phyloP scores from a whole-genome alignment of 2,113 vertebrate species.

The Sapayoa aenigma region DNA sequence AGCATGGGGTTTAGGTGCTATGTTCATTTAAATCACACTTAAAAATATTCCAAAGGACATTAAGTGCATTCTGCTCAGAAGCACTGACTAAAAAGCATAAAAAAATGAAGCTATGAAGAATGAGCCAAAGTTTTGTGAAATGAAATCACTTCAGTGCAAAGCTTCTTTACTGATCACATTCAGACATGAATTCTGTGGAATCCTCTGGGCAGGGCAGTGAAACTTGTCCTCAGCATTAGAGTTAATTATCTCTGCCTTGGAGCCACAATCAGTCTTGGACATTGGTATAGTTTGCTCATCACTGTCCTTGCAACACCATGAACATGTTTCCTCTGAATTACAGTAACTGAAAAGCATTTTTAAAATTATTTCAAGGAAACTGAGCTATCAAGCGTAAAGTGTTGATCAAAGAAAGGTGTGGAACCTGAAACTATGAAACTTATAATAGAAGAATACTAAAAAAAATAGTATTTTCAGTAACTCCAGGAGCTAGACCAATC shows the following conservation, averaged over 20 bases:
- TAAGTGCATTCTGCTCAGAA: not conserved
- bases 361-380: not conserved
- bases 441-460: rapidly evolving
- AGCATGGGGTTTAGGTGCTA: not conserved
- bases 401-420: not conserved
- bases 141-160: not conserved
- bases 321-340: not conserved
- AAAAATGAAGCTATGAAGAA: not conserved
- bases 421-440: not conserved
- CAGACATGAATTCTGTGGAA: not conserved
- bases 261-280: not conserved
- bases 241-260: not conserved
- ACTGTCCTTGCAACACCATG: not conserved
- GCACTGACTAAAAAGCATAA: not conserved
- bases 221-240: not conserved
- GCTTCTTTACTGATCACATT: not conserved
- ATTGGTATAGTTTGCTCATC: not conserved
- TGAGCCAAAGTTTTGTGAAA: not conserved
- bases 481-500: not conserved
- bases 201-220: not conserved
- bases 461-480: not conserved
- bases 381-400: not conserved
- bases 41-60: not conserved
- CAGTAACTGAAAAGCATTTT: not conserved
- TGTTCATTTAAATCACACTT: not conserved